phyloP scores from a whole-genome alignment of 2,797 vertebrate genomes.

The Babyrousa celebensis region DNA sequence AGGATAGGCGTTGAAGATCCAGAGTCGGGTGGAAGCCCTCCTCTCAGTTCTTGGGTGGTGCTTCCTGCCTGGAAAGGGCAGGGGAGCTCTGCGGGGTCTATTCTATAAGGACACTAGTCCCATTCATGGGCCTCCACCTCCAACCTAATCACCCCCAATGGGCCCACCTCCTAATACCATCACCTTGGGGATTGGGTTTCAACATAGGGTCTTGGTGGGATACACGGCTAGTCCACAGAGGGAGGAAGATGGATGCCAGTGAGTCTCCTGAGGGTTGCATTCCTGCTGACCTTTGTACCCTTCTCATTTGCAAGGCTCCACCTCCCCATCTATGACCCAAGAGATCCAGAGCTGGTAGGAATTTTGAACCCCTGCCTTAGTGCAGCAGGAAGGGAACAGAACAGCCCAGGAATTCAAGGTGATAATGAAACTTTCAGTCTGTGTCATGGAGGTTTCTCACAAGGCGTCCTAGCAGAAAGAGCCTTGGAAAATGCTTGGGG shows the following conservation, averaged over 20 bases:
- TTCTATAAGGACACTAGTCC: not conserved
- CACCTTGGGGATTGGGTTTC: not conserved
- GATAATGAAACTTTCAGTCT: no score
- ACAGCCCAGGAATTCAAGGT: rapidly evolving
- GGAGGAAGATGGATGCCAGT: rapidly evolving
- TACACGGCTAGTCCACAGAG: not conserved
- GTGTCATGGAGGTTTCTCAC: rapidly evolving
- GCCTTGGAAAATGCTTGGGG: not conserved
- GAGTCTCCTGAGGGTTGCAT: rapidly evolving
- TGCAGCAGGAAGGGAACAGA: rapidly evolving
- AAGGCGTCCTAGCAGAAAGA: not conserved
- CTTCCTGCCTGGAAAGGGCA: not conserved
- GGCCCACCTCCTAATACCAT: not conserved
- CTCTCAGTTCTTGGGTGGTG: rapidly evolving
- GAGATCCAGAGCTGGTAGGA: not conserved
- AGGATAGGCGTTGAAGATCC: not conserved
- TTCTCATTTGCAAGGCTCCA: rapidly evolving
- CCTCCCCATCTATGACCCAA: rapidly evolving
- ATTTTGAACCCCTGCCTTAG: no score
- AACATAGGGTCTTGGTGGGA: no score
- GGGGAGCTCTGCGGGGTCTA: not conserved
- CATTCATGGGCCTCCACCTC: not conserved
- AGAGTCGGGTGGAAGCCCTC: no score
- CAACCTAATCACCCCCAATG: no score
- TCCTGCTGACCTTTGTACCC: rapidly evolving